Evolutionary conservation across 2,113 vertebrate species (phyloP), one percentile per base, ranked within the genome.

Genomic region (Hyperoodon ampullatus): DNA sequence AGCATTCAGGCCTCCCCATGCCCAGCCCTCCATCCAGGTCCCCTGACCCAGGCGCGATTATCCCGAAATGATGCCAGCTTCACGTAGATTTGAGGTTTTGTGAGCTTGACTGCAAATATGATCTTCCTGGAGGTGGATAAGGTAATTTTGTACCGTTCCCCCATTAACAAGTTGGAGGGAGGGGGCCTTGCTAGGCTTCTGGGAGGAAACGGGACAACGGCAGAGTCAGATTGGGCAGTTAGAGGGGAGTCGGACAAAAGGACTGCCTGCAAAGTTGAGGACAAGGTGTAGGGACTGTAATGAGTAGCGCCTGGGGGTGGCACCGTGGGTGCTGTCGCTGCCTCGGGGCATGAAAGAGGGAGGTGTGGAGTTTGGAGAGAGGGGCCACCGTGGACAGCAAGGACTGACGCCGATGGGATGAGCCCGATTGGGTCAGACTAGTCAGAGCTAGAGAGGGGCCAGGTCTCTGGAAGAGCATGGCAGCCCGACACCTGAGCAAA

Each of bases 71-170:
- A n/a, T 18, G 21, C 65, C 68, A 6, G 19, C 44, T 50, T 66
- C 50, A n/a, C 3, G 21, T 0, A 10, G 33, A 8, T 9, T 35
- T 13, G 19, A 0, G 58, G 18, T 23, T 65, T 18, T 26, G 55
- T 19, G 33, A 53, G 24, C 24, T 35, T 11, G 2, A 0, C 55
- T 3, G 19, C 14, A 12, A 18, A 28, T 7, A 8, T 0, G 3
- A 15, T 0, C 16, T 35, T 30, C 68, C 9, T 5, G 47, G 35
- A 23, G 63, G 11, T 1, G 61, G 16, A 66, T 35, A 77, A 47
- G 33, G 28, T 24, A 3, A 6, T 33, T 81, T 18, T 14, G 53
- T 53, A 9, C 42, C 11, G 3, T 39, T 58, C 13, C 70, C 15
- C 55, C 3, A 1, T 18, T 1, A 61, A 23, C 60, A 44, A 90